Conservation (phyloP, 1,140 invertebrate genomes). For the Bombus impatiens region DNA sequence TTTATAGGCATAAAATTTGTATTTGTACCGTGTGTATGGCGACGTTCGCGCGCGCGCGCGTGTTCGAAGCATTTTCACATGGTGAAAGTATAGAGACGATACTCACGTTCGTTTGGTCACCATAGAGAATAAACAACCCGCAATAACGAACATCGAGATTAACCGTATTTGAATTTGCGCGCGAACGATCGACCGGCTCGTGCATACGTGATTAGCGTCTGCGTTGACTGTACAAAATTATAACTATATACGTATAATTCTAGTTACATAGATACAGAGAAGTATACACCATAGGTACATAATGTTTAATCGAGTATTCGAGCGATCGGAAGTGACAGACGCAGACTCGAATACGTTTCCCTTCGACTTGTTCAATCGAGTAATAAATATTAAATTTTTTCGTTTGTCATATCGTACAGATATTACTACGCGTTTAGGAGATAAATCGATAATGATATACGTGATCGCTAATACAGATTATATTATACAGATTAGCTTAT, state of each 20-base stretch:
- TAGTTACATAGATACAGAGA: conserved; percentile 64
- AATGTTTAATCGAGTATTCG: conserved; percentile 29
- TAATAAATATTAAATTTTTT: neutral
- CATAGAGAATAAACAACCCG: neutral
- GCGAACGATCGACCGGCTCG: conserved; percentile 30
- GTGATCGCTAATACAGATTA: neutral
- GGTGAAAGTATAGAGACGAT: neutral
- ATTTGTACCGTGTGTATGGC: conserved; percentile 80
- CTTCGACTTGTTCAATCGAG: too few species aligned
- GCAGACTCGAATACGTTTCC: neutral
- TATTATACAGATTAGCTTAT: neutral
- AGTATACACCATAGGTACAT: conserved; percentile 63
- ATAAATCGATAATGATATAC: neutral
- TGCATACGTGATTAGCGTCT: conserved; percentile 50
- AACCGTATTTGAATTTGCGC: conserved; percentile 1
- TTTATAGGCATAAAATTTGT: conserved; percentile 76
- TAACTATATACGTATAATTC: conserved; percentile 51
- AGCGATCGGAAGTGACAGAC: neutral
- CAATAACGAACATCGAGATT: neutral
- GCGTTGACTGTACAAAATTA: conserved; percentile 71
- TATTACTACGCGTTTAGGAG: neutral
- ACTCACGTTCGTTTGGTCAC: neutral
- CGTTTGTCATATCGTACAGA: neutral
- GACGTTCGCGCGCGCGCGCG: conserved; percentile 18
- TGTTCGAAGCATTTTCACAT: neutral